Evolutionary conservation across 2,888 invertebrate genomes (phyloP), one percentile per base, ranked within the genome.

Genomic region (Pegoplata infirma): DNA sequence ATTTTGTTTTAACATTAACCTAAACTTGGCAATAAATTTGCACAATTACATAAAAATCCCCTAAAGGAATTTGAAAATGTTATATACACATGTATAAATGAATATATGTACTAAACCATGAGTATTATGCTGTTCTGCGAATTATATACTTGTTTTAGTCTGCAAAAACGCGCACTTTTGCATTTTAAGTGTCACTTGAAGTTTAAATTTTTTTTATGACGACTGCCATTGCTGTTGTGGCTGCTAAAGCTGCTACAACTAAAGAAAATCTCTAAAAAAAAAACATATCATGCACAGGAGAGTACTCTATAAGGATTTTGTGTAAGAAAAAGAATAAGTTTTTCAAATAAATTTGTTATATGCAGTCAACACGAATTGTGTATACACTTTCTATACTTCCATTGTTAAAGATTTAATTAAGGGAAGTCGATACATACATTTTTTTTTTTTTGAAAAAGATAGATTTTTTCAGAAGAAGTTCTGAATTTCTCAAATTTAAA

Each of bases 21-120:
- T 56, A 40, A 73, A 51, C 55, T 61, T 36, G 23, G 68, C 66
- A 76, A 63, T 73, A 73, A 63, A 64, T 58, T 66, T 53, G 40
- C n/a, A 69, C 53, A 76, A 76, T 71, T 69, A 10, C 51, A 51
- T 19, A 49, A 63, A 55, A 47, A 17, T 44, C 23, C 49, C 64
- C 63, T 4, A 12, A 17, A 40, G 58, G 53, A 59, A n/a, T n/a
- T n/a, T n/a, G n/a, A n/a, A n/a, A n/a, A 63, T 72, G 55, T 61
- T 61, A 12, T 23, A 3, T 47, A 36, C 25, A 49, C 21, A 25
- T 23, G 47, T 17, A 47, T 47, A 23, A 0, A 23, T 51, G 1
- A 3, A 36, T 36, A 3, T 36, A 12, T 4, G n/a, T 8, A 5
- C 12, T 1, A 40, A 40, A 40, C n/a, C 5, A n/a, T n/a, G n/a